A percentile compares a stretch with the other conserved stretches of the same genome.
Evolutionary conservation across 2,888 invertebrate species (phyloP).

Genomic region (Sinhomidia bicolor): DNA sequence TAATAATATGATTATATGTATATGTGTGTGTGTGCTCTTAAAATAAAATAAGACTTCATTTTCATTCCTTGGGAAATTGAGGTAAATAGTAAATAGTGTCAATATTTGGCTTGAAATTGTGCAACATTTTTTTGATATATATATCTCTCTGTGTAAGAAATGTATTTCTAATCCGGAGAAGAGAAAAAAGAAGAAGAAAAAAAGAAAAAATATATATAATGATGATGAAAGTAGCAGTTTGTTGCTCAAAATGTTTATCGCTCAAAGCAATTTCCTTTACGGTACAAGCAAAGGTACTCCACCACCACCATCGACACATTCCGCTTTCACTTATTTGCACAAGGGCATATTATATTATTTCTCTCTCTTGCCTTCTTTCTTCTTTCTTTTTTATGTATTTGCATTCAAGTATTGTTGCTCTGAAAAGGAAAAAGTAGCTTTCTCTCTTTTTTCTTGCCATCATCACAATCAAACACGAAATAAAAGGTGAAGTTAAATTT

Average conservation of each 20-base stretch:
- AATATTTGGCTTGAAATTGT: too few species aligned
- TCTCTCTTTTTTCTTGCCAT: not conserved
- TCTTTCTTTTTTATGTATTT: not conserved
- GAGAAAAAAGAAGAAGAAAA: too few species aligned
- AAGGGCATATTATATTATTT: not conserved
- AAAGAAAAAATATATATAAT: not conserved
- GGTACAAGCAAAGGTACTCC: not conserved
- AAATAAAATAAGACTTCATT: too few species aligned
- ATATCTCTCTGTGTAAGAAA: too few species aligned
- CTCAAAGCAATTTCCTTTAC: not conserved
- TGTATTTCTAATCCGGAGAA: not conserved
- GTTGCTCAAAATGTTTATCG: conserved; percentile 23
- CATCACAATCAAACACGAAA: not conserved
- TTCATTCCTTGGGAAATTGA: too few species aligned
- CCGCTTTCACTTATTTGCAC: not conserved
- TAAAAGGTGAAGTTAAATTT: not conserved
- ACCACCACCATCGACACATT: not conserved
- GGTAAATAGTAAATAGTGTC: too few species aligned
- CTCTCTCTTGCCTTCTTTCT: too few species aligned
- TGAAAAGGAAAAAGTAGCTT: not conserved
- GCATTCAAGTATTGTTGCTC: too few species aligned
- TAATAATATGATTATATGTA: too few species aligned
- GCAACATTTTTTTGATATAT: too few species aligned
- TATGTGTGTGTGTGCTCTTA: too few species aligned
- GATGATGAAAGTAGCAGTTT: not conserved